Evolutionary conservation across 2,113 vertebrate species (phyloP).

Genomic region (Tiliqua scincoides): DNA sequence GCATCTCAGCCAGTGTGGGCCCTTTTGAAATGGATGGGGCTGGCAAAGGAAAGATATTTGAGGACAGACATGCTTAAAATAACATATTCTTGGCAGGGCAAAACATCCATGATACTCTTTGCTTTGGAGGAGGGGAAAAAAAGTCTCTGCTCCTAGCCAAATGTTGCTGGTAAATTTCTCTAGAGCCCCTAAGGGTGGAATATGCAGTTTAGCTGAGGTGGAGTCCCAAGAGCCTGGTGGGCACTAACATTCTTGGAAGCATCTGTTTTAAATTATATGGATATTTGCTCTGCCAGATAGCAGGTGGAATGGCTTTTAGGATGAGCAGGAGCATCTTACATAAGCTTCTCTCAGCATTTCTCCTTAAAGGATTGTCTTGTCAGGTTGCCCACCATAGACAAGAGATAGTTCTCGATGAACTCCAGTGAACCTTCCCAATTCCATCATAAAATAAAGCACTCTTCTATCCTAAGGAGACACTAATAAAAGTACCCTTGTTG

Average conservation of each 20-base stretch:
- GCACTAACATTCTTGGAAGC: conserved; percentile 61
- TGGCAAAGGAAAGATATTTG: background rate
- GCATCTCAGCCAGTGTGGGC: background rate
- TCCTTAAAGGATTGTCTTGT: conserved; percentile 28
- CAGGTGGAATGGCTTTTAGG: conserved; percentile 64
- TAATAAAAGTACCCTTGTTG: background rate
- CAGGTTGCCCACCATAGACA: conserved; percentile 6
- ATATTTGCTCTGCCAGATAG: conserved; percentile 54
- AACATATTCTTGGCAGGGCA: conserved; percentile 66
- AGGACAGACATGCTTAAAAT: conserved; percentile 45
- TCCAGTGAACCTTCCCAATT: background rate
- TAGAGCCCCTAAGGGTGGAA: conserved; percentile 56
- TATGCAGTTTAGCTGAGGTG: conserved; percentile 51
- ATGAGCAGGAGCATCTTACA: conserved; percentile 47
- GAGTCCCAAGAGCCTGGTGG: conserved; percentile 44
- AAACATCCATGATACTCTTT: conserved; percentile 44
- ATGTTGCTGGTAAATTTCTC: conserved; percentile 60
- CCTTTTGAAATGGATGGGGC: background rate
- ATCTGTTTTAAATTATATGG: conserved; percentile 72
- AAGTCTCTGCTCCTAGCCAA: conserved; percentile 57
- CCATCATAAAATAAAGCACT: background rate
- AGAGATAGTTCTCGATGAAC: background rate
- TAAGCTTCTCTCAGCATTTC: conserved; percentile 48
- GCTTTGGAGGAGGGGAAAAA: conserved; percentile 32
- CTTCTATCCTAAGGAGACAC: background rate